Percentiles rank a stretch among this genome's conserved stretches.
phyloP scores from a whole-genome alignment of 1,140 invertebrate species.

The Euglossa dilemma region DNA sequence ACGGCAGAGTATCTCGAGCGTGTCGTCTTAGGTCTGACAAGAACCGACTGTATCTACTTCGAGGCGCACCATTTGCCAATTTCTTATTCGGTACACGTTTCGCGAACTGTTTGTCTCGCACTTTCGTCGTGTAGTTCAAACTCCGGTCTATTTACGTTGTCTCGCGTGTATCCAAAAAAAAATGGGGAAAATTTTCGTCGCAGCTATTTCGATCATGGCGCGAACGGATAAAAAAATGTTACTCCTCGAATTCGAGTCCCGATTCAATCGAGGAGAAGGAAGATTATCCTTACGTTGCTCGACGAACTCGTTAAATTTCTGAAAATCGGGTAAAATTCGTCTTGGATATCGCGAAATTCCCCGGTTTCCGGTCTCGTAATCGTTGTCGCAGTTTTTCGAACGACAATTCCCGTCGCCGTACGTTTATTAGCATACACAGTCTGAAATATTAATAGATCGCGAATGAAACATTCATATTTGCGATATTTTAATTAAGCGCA shows the following conservation, averaged over 20 bases:
- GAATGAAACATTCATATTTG: constrained; percentile 19
- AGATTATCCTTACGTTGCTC: neutral
- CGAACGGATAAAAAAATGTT: neutral
- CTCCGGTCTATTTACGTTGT: neutral
- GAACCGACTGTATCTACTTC: constrained; percentile 64
- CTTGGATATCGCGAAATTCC: too few species aligned
- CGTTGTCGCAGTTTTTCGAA: neutral
- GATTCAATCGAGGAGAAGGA: neutral
- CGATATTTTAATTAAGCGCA: constrained; percentile 37
- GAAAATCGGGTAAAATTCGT: neutral
- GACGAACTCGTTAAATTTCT: neutral
- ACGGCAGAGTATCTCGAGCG: constrained; percentile 56
- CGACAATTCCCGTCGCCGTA: too few species aligned
- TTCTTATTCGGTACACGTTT: neutral
- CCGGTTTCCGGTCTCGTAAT: neutral
- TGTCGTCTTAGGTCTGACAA: constrained; percentile 65
- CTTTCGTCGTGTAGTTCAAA: neutral
- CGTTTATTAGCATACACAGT: neutral
- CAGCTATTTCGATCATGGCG: neutral
- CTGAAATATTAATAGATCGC: constrained; percentile 9
- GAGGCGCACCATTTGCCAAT: constrained; percentile 17
- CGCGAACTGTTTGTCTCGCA: neutral
- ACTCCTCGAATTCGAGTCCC: neutral
- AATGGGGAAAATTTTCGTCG: too few species aligned
- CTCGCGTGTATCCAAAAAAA: neutral